These are phyloP conservation scores for Carapus acus DNA, from an alignment of 2,797 vertebrate genomes.

Conservation along the genomic window DNA sequence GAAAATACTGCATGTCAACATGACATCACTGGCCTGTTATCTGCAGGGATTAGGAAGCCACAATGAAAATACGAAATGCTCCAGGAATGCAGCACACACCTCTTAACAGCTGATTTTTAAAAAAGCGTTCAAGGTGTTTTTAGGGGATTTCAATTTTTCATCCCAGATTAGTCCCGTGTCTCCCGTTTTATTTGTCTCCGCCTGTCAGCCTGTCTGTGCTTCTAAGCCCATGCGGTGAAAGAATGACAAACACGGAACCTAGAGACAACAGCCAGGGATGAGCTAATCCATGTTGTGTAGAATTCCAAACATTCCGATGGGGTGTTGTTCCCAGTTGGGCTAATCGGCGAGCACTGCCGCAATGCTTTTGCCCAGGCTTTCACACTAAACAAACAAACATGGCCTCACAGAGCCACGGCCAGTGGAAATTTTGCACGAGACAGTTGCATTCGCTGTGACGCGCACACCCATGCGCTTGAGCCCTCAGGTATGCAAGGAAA, in stretches of 20 bases:
- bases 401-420: slow-evolving; percentile 13
- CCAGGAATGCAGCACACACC: slow-evolving; percentile 28
- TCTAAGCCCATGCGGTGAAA: slow-evolving; percentile 51
- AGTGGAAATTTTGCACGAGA: slow-evolving; percentile 51
- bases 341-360: slow-evolving; percentile 49
- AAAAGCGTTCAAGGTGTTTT: neutral
- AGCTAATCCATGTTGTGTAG: slow-evolving; percentile 72
- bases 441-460: slow-evolving; percentile 6
- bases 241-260: slow-evolving; percentile 59
- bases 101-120: slow-evolving; percentile 27
- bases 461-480: slow-evolving; percentile 26
- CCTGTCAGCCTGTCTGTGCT: slow-evolving; percentile 28
- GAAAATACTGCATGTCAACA: slow-evolving; percentile 28
- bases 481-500: slow-evolving; percentile 40
- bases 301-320: slow-evolving; percentile 70
- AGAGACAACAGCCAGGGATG: slow-evolving; percentile 69
- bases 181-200: slow-evolving; percentile 20
- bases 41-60: slow-evolving; percentile 25
- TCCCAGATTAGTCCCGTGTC: neutral
- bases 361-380: slow-evolving; percentile 49
- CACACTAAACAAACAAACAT: slow-evolving; percentile 59
- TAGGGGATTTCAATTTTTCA: neutral
- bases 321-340: slow-evolving; percentile 57
- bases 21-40: slow-evolving; percentile 49
- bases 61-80: neutral